Evolutionary conservation across 2,113 vertebrate genomes (phyloP), one percentile per base, ranked within the genome.

Genomic region (Catharus fuscescens): DNA sequence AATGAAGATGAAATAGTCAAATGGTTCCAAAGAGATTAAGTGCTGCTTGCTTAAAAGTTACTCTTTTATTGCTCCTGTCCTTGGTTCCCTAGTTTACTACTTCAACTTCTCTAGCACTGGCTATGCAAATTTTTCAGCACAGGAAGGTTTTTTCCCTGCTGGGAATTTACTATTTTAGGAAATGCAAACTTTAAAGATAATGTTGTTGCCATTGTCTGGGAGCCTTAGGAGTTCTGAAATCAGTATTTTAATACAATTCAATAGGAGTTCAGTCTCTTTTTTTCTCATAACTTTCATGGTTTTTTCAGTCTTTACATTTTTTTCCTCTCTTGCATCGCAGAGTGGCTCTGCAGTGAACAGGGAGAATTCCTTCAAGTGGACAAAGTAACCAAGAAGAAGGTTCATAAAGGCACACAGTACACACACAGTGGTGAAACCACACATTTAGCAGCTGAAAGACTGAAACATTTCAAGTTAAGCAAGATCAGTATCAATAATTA

Each of bases 401-500:
- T 65, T 57, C 85, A 50, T 64, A 59, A 66, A 78, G 71, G 77
- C 62, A 73, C 48, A 40, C 12, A 60, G 42, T n/a, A 34, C 18
- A 24, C 8, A 40, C 31, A 50, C 10, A 34, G 20, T 24, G 52
- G 70, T 69, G 67, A 80, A 95, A 72, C 36, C 38, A 77, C 10
- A 44, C 25, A 47, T 71, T 91, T 60, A 73, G 34, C 76, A 91
- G 80, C 57, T 54, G 40, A 85, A 94, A 71, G 50, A 47, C 11
- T 36, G 62, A 94, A 93, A 83, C 60, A 57, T 71, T 95, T 89
- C 52, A 92, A 85, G 69, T 61, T 36, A 92, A 70, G 50, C 62
- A 66, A 92, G 82, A 92, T 62, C 40, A 71, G 76, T 65, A 92
- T 78, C 83, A 90, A 90, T 96, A 79, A 96, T 91, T 85, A 96